Percentiles rank a stretch among this genome's conserved stretches.
phyloP scores from a whole-genome alignment of 2,113 vertebrate genomes.

The Cnemophilus loriae region DNA sequence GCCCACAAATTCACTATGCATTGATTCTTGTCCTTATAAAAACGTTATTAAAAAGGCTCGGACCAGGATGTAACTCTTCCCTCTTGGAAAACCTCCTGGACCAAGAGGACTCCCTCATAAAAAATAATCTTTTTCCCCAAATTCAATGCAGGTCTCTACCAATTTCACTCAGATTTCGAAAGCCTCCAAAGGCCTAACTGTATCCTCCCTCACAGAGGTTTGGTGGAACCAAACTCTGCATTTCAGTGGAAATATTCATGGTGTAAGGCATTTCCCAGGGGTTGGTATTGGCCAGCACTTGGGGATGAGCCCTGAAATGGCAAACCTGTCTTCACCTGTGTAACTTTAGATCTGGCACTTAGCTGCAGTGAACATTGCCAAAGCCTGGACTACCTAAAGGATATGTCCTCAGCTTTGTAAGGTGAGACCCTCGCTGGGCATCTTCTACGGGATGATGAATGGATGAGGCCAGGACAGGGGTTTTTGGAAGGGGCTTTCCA shows the following conservation, averaged over 20 bases:
- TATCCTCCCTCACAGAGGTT: not conserved
- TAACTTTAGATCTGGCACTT: not conserved
- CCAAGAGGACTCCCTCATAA: not conserved
- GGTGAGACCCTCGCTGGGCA: fast-evolving
- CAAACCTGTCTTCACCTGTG: not conserved
- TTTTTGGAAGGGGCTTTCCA: not conserved
- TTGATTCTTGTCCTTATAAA: not conserved
- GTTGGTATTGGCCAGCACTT: fast-evolving
- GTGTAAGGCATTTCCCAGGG: not conserved
- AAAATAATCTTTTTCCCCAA: not conserved
- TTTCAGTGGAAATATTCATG: not conserved
- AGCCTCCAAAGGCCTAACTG: not conserved
- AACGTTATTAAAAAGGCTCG: not conserved
- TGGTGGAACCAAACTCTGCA: not conserved
- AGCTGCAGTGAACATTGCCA: not conserved
- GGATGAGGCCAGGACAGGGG: not conserved
- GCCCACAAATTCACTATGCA: not conserved
- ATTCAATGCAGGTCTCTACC: not conserved
- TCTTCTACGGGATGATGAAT: not conserved
- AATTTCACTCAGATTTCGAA: not conserved
- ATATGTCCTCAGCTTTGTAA: not conserved
- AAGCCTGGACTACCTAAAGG: not conserved
- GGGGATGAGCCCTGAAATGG: not conserved
- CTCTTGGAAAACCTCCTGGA: not conserved
- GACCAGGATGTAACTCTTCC: not conserved